These are phyloP conservation scores for Cossypha niveicapilla DNA, from an alignment of 2,797 vertebrate species.

Conservation along the genomic window DNA sequence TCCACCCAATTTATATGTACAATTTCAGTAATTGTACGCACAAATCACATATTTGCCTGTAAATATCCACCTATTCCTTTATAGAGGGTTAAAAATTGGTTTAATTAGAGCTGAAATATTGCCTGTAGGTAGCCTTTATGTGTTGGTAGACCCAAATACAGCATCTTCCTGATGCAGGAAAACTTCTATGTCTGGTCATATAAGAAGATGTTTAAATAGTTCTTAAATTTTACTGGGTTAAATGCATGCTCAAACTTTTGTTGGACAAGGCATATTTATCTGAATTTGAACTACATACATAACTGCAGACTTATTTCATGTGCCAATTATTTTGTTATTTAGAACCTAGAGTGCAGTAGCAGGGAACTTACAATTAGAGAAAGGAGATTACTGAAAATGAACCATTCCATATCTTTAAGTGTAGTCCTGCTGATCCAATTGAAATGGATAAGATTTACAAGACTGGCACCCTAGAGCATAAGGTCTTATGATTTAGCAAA, in stretches of 20 bases:
- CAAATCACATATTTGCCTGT: not conserved
- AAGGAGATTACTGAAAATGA: constrained; percentile 28
- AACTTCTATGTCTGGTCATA: not conserved
- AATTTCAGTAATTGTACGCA: not conserved
- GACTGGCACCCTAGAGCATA: not conserved
- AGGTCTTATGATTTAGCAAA: not conserved
- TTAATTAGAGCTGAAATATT: not conserved
- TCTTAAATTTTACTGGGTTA: not conserved
- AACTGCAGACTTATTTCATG: not conserved
- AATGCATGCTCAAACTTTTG: not conserved
- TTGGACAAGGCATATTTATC: not conserved
- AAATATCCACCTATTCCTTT: not conserved
- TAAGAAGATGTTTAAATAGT: not conserved
- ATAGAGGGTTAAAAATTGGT: not conserved
- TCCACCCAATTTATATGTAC: not conserved
- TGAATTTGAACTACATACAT: not conserved
- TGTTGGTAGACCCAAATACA: not conserved
- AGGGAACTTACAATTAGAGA: constrained; percentile 19
- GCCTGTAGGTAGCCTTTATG: not conserved
- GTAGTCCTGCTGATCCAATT: not conserved
- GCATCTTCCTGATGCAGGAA: not conserved
- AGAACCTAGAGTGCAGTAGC: not conserved
- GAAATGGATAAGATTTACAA: constrained; percentile 24
- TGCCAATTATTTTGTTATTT: constrained; percentile 32
- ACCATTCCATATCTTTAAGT: not conserved